Base-by-base conservation (phyloP, 2,888 invertebrate genomes). In the Tachina lurida region DNA sequence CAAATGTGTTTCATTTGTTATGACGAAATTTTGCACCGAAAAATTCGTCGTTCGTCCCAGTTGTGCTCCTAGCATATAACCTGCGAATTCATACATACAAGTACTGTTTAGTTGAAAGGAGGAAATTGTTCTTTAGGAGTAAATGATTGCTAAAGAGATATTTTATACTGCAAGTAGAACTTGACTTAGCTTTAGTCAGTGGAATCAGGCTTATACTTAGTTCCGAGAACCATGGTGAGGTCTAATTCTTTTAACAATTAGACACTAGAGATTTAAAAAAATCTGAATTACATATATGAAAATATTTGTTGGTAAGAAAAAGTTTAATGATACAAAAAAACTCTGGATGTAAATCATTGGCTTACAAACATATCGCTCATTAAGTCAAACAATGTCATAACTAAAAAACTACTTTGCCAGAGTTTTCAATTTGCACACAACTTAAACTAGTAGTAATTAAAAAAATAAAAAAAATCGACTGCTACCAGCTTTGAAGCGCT, bases 191-290 rank as follows among this genome's bases (percentile, higher is more conserved):
- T 45, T 52, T 19, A 22, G 31, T 52, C 13, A 22, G 31, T 62
- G n/a, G 62, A 52, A 12, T 58, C 3, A 54, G 54, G 3, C 19
- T 45, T 49, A 63, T 15, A 5, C 52, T 70, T 71, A 5, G 54
- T 70, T 71, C 71, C 71, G 31, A 63, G 70, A 70, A 79, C 19
- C 15, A 31, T 17, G 22, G 70, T 77, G 76, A 45, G 71, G 71
- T 70, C 79, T 79, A 49, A 63, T 54, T 79, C 71, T 56, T 47
- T 3, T 39, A 56, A 45, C n/a, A 65, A 47, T 63, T 41, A 63
- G 45, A 45, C 78, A 45, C 70, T n/a, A 56, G 70, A 71, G 76
- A 67, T 31, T 76, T 17, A 13, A 39, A 39, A 67, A 10, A 67
- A 49, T 65, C 39, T n/a, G n/a, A n/a, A n/a, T 31, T 12, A 39